Conservation (phyloP, 1,140 invertebrate genomes). For the Trigoniulus corallinus region DNA sequence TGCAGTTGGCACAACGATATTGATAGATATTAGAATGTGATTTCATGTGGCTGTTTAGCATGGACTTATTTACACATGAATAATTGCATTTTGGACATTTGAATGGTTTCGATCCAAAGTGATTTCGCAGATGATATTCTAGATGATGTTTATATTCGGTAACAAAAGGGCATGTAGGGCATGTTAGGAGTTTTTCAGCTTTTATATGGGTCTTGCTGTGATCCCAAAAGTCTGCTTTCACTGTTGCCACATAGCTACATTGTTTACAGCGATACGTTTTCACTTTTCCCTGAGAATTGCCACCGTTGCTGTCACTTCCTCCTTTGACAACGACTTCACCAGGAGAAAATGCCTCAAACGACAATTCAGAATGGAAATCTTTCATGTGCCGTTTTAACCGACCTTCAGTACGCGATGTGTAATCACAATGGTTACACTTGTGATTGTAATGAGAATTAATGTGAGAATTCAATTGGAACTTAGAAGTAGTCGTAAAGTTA, state of each 20-base stretch:
- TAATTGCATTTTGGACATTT: slow-evolving; percentile 85
- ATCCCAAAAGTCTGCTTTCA: slow-evolving; percentile 84
- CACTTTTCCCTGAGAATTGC: slow-evolving; percentile 51
- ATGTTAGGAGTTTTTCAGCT: slow-evolving; percentile 74
- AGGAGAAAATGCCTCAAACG: slow-evolving; percentile 12
- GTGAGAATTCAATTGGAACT: slow-evolving; percentile 31
- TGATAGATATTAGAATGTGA: slow-evolving; percentile 95
- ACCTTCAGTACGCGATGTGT: slow-evolving; percentile 34
- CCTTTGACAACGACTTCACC: slow-evolving; percentile 38
- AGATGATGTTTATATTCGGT: slow-evolving; percentile 98
- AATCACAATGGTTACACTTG: slow-evolving; percentile 37
- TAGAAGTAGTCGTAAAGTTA: slow-evolving; percentile 20
- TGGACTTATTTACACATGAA: slow-evolving; percentile 95
- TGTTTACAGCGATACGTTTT: slow-evolving; percentile 87
- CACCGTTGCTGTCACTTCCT: neutral
- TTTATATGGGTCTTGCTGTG: slow-evolving; percentile 85
- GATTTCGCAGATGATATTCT: slow-evolving; percentile 92
- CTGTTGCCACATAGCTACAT: slow-evolving; percentile 63
- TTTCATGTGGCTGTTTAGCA: slow-evolving; percentile 97
- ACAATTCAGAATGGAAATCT: slow-evolving; percentile 15
- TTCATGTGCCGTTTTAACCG: slow-evolving; percentile 32
- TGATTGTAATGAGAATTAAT: slow-evolving; percentile 34
- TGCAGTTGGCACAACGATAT: slow-evolving; percentile 84
- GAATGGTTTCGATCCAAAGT: slow-evolving; percentile 90
- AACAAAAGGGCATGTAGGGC: slow-evolving; percentile 85